phyloP scores from a whole-genome alignment of 2,113 vertebrate genomes.

The Hipposideros armiger region DNA sequence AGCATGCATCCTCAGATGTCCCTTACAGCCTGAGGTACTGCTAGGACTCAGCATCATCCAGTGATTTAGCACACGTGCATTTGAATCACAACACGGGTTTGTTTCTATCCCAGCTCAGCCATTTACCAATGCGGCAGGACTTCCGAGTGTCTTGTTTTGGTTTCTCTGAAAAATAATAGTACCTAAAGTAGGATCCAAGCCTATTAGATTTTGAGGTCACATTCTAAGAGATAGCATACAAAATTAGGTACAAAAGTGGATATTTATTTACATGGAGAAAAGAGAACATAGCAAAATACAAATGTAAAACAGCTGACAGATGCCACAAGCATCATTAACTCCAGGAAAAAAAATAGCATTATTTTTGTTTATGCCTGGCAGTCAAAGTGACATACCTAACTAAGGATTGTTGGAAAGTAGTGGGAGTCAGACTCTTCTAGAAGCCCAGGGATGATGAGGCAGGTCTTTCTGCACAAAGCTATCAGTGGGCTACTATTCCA shows the following conservation, averaged over 20 bases:
- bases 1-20: neutral
- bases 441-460: neutral
- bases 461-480: neutral
- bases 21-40: no score
- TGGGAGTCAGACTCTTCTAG: neutral
- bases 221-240: neutral
- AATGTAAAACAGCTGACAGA: neutral
- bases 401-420: neutral
- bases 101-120: neutral
- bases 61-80: neutral
- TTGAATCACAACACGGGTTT: neutral
- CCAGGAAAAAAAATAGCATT: neutral
- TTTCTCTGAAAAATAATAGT: neutral
- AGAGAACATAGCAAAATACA: neutral
- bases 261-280: neutral
- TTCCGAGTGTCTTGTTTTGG: neutral
- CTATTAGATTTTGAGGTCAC: neutral
- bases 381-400: neutral
- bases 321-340: neutral
- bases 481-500: neutral
- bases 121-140: neutral
- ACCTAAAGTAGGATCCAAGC: neutral
- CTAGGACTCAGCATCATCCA: rapidly evolving
- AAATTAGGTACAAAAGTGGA: neutral
- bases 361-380: neutral